Base-by-base conservation (phyloP, 2,113 vertebrate genomes). In the Platichthys stellatus region DNA sequence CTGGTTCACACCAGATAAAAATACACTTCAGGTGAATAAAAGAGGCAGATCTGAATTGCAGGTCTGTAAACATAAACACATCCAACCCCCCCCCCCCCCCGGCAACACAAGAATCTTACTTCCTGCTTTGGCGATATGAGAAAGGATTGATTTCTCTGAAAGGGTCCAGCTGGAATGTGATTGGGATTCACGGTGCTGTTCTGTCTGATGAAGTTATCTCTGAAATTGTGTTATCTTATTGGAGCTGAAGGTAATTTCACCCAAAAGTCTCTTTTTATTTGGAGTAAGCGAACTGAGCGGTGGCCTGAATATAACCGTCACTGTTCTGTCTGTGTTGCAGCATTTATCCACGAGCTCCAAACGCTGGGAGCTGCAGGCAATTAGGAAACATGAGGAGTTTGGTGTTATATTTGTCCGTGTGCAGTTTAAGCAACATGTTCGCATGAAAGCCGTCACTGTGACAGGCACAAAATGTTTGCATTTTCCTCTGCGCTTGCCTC, bases 391-490 rank as follows among this genome's bases (percentile, higher is more conserved):
- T 17, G 11, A 35, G 6, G 35, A 6, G 2, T 11, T 3, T 10
- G 4, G 5, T 13, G 35, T 23, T 38, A 28, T 54, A n/a, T 51
- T 11, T 1, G 59, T 54, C 10, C 54, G n/a, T 23, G 59, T 47
- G 69, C 40, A 45, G 54, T 6, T 23, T 43, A 35, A 49, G 35
- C 10, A 31, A 26, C 6, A 9, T 68, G 31, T 67, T 14, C 0
- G 26, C 69, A 86, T 77, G 5, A 84, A 80, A 89, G 56, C 13
- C 15, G 7, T 63, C 31, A 3, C 26, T 1, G 13, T 69, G 74
- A 66, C 74, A 72, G 51, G 31, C 63, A 78, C 69, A 72, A 74
- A 72, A 72, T 82, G 76, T 64, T 69, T 66, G 61, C 60, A 73
- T 76, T 72, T 49, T 18, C n/a, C 71, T 78, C 40, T 11, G 11